These are phyloP conservation scores for Turdus rufiventris DNA, from an alignment of 2,113 vertebrate species.

Conservation along the genomic window DNA sequence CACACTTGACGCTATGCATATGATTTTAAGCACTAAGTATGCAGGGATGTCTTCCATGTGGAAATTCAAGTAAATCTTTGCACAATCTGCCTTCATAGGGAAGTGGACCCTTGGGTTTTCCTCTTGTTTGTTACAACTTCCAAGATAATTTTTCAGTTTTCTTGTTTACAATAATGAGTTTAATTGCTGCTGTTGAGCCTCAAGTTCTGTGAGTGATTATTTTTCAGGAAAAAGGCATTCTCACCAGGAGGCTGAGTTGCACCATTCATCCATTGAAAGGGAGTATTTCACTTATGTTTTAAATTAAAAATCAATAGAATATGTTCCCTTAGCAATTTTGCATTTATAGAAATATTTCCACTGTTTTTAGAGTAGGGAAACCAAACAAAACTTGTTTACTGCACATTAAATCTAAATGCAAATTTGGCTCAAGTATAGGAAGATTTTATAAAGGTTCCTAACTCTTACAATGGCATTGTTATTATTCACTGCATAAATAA, in stretches of 20 bases:
- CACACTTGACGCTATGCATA: neutral
- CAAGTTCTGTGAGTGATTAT: neutral
- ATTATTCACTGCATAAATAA: neutral
- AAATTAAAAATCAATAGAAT: slow-evolving; percentile 35
- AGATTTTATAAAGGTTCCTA: neutral
- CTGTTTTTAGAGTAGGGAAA: neutral
- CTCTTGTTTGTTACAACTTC: neutral
- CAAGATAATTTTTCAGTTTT: neutral
- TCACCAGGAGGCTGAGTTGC: neutral
- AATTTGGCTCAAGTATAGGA: neutral
- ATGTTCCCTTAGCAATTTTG: neutral
- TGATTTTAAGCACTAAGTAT: neutral
- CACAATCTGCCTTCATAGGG: neutral
- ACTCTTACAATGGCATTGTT: neutral
- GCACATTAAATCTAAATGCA: neutral
- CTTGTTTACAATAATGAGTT: neutral
- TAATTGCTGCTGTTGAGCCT: neutral
- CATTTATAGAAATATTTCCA: slow-evolving; percentile 28
- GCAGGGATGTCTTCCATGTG: neutral
- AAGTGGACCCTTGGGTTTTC: neutral
- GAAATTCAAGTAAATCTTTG: neutral
- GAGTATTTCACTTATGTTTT: slow-evolving; percentile 25
- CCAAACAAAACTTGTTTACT: slow-evolving; percentile 12
- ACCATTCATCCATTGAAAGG: slow-evolving; percentile 16
- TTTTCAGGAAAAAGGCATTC: slow-evolving; percentile 6